Conservation (phyloP, 2,797 vertebrate species). For the Sitta carolinensis region DNA sequence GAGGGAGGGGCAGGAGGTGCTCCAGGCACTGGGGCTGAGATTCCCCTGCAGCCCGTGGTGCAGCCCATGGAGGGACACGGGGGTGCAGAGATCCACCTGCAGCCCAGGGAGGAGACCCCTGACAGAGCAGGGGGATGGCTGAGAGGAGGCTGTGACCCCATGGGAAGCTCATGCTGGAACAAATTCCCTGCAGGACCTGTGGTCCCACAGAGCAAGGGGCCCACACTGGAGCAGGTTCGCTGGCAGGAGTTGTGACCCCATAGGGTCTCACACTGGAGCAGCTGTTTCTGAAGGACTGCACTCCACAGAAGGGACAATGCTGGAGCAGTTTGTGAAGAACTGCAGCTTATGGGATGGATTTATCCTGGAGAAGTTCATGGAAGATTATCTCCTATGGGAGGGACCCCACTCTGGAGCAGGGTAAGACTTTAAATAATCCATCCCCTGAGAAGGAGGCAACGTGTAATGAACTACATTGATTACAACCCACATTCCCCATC, state of each 20-base stretch:
- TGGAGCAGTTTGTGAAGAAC: not conserved
- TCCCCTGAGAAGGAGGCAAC: not conserved
- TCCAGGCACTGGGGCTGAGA: not conserved
- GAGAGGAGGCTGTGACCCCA: not conserved
- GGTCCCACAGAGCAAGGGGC: not conserved
- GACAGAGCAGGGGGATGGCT: not conserved
- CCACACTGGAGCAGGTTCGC: not conserved
- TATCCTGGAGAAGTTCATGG: not conserved
- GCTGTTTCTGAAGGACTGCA: not conserved
- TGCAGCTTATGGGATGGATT: not conserved
- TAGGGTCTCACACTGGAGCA: not conserved
- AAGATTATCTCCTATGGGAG: not conserved
- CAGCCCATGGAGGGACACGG: rapidly evolving
- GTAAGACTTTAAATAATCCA: not conserved
- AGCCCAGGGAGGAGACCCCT: rapidly evolving
- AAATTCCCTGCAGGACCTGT: not conserved
- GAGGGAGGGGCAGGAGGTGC: not conserved
- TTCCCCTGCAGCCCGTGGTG: not conserved
- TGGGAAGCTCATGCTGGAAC: not conserved
- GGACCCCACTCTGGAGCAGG: not conserved
- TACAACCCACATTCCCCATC: not conserved
- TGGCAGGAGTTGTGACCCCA: not conserved
- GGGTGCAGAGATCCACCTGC: not conserved
- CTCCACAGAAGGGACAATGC: no score
- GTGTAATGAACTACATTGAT: not conserved